A percentile compares a stretch with the other conserved stretches of the same genome.
Evolutionary conservation across 2,113 vertebrate species (phyloP).

Genomic region (Siniperca chuatsi): DNA sequence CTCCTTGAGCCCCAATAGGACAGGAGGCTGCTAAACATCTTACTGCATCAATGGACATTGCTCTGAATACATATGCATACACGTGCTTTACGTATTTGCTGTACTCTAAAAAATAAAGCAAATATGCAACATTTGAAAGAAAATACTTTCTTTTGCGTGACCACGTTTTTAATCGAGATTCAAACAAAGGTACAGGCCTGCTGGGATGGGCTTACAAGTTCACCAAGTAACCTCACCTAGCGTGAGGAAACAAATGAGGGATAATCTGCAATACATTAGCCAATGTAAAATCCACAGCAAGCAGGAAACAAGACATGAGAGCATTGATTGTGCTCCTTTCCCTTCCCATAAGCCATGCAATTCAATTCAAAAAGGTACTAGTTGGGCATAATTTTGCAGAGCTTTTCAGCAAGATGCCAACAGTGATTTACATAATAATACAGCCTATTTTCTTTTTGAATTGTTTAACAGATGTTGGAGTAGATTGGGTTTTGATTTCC

Average conservation of each 20-base stretch:
- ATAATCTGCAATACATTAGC: neutral
- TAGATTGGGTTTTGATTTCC: neutral
- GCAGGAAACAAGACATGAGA: neutral
- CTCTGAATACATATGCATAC: neutral
- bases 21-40: neutral
- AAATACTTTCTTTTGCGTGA: neutral
- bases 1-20: neutral
- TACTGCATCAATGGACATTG: neutral
- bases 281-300: constrained; percentile 4
- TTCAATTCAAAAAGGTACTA: neutral
- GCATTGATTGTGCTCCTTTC: neutral
- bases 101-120: neutral
- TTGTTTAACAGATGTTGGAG: neutral
- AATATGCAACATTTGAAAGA: neutral
- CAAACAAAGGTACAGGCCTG: neutral
- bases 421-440: neutral
- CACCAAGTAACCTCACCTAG: neutral
- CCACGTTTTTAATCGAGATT: neutral
- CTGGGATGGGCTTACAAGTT: neutral
- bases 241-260: neutral
- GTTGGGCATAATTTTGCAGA: neutral
- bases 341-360: neutral
- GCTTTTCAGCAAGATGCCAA: neutral
- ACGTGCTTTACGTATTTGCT: neutral
- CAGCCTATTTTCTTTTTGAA: neutral